phyloP scores from a whole-genome alignment of 2,797 vertebrate species.

The Harpagifer antarcticus region DNA sequence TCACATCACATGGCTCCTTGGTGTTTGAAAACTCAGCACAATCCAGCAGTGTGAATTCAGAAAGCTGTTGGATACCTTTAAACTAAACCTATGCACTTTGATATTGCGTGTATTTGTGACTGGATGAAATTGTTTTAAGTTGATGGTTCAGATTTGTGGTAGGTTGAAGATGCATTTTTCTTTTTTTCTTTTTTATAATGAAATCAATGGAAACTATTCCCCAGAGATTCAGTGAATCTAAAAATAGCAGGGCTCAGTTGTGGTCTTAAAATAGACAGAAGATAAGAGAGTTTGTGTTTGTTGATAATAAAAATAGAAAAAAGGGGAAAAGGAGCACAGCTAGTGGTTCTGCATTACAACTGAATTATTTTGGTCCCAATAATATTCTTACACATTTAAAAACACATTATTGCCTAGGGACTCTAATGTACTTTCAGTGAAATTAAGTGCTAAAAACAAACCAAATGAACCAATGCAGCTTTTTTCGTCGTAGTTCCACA shows the following conservation, averaged over 20 bases:
- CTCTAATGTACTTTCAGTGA: background rate
- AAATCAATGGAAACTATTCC: background rate
- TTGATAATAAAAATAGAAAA: too few species aligned
- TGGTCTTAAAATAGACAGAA: slow-evolving; percentile 14
- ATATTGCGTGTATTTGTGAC: background rate
- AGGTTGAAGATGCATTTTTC: background rate
- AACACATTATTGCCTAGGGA: slow-evolving; percentile 1
- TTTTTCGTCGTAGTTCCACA: background rate
- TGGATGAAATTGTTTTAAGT: background rate
- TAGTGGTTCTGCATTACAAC: slow-evolving; percentile 11
- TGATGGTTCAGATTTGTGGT: background rate
- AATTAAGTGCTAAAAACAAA: background rate
- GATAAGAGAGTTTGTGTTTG: background rate
- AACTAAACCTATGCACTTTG: background rate
- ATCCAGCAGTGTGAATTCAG: slow-evolving; percentile 4
- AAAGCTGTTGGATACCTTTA: slow-evolving; percentile 6
- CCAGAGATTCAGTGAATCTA: background rate
- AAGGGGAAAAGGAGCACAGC: background rate
- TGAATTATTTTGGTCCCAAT: background rate
- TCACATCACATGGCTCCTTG: background rate
- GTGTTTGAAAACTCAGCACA: slow-evolving; percentile 9
- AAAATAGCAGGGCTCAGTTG: background rate
- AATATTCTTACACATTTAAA: background rate
- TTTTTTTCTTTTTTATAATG: background rate
- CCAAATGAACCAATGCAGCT: background rate